Evolutionary conservation across 2,113 vertebrate genomes (phyloP).

Genomic region (Stigmatopora argus): DNA sequence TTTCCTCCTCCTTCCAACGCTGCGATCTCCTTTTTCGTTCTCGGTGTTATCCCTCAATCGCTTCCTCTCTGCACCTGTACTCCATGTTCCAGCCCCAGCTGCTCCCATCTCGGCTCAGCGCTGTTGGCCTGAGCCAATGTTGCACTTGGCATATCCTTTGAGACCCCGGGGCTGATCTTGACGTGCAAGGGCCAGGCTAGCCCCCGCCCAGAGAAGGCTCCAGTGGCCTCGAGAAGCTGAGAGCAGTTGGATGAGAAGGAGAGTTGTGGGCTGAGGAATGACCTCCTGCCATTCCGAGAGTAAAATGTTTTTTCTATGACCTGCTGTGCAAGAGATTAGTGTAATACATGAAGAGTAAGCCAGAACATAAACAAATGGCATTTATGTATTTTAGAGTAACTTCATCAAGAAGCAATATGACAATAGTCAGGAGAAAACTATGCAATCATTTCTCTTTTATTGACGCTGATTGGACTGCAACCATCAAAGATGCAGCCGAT

Average conservation of each 20-base stretch:
- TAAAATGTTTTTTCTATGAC: slow-evolving; percentile 54
- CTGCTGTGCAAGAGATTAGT: slow-evolving; percentile 16
- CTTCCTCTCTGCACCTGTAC: slow-evolving; percentile 70
- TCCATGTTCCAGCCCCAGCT: slow-evolving; percentile 58
- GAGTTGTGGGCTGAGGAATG: slow-evolving; percentile 41
- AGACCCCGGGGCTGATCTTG: slow-evolving; percentile 68
- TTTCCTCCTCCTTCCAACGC: slow-evolving; percentile 4
- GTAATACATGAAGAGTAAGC: slow-evolving; percentile 14
- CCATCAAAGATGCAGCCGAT: not conserved
- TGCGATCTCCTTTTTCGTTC: slow-evolving; percentile 15
- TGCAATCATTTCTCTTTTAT: not conserved
- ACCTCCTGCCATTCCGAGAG: slow-evolving; percentile 45
- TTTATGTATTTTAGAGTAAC: slow-evolving; percentile 4
- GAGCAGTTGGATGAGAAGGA: slow-evolving; percentile 45
- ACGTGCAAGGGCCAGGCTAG: slow-evolving; percentile 65
- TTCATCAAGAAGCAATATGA: not conserved
- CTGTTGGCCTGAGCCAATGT: slow-evolving; percentile 65
- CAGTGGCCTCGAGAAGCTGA: slow-evolving; percentile 54
- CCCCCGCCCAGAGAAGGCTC: slow-evolving; percentile 56
- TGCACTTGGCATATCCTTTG: slow-evolving; percentile 75
- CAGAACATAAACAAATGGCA: slow-evolving; percentile 4
- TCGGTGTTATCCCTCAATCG: slow-evolving; percentile 21
- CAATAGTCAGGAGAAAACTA: not conserved
- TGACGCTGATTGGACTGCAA: not conserved
- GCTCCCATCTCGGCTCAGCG: slow-evolving; percentile 54